A percentile compares a stretch with the other conserved stretches of the same genome.
Evolutionary conservation across 2,888 invertebrate species (phyloP).

Genomic region (Leucoptera coffeella): DNA sequence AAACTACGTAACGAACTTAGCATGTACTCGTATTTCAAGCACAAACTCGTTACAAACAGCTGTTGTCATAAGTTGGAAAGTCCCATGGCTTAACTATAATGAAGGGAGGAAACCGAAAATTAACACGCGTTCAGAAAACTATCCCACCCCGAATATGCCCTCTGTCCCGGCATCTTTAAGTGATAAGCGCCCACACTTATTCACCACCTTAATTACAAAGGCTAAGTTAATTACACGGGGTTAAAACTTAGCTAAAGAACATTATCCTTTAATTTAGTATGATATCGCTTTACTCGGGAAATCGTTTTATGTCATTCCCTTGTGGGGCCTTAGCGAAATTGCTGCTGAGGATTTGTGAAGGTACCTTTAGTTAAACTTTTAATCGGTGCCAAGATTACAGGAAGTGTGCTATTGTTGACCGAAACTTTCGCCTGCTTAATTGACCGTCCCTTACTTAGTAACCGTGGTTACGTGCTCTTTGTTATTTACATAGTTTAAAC

Average conservation of each 20-base stretch:
- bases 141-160: too few relatives aligned
- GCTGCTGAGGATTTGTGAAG: constrained; percentile 18
- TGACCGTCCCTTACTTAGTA: too few relatives aligned
- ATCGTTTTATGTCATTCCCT: constrained; percentile 31
- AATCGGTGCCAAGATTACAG: too few relatives aligned
- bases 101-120: too few relatives aligned
- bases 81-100: constrained; percentile 17
- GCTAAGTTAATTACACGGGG: constrained; percentile 41
- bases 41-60: constrained; percentile 14
- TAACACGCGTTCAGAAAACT: too few relatives aligned
- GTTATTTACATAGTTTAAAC: too few relatives aligned
- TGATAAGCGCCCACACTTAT: constrained; percentile 45
- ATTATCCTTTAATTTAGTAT: constrained; percentile 38
- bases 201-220: constrained; percentile 48
- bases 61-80: constrained; percentile 13
- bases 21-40: too few relatives aligned
- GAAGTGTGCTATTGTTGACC: too few relatives aligned
- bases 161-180: too few relatives aligned
- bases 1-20: too few relatives aligned
- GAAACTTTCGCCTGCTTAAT: too few relatives aligned
- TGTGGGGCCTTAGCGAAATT: constrained; percentile 22
- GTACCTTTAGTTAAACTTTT: constrained; percentile 6
- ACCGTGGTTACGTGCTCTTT: too few relatives aligned
- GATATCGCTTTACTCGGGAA: constrained; percentile 19
- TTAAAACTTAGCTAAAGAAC: constrained; percentile 41